These are phyloP conservation scores for Caenorhabditis sp. DNA, from an alignment of 2,888 invertebrate species.

Conservation along the genomic window DNA sequence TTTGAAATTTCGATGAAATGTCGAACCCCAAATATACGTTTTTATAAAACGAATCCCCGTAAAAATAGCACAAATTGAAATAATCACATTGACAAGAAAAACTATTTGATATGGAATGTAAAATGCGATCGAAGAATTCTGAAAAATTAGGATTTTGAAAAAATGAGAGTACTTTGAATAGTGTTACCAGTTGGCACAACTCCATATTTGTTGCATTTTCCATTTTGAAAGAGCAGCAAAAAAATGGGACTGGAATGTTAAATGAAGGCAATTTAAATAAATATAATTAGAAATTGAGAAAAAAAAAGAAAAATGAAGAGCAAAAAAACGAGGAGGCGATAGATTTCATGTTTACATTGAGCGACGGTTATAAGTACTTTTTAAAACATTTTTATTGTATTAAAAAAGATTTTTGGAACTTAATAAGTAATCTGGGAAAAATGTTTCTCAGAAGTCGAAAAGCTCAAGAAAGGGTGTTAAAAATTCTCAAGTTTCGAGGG, in stretches of 20 bases:
- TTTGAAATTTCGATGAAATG: slow-evolving; percentile 36
- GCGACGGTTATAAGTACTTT: background rate
- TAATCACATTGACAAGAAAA: background rate
- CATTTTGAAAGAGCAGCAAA: background rate
- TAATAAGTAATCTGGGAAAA: too few species aligned
- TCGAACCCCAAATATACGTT: slow-evolving; percentile 27
- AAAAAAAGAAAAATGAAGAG: background rate
- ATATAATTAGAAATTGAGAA: background rate
- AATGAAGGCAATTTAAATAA: slow-evolving; percentile 1
- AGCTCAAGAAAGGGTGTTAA: too few species aligned
- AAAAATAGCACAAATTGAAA: slow-evolving; percentile 27
- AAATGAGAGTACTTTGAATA: background rate
- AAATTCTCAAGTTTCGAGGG: too few species aligned
- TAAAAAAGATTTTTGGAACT: background rate
- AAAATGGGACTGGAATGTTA: background rate
- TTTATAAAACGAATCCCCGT: slow-evolving; percentile 29
- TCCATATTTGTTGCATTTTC: background rate
- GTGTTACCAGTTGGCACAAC: background rate
- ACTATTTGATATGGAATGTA: slow-evolving; percentile 1
- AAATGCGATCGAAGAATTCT: background rate
- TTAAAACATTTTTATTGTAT: too few species aligned
- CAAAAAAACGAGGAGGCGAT: background rate
- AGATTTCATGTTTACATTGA: background rate
- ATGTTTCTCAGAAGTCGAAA: too few species aligned
- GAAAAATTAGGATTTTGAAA: background rate